A percentile compares a stretch with the other conserved stretches of the same genome.
phyloP scores from a whole-genome alignment of 2,113 vertebrate species.

The Carlito syrichta region DNA sequence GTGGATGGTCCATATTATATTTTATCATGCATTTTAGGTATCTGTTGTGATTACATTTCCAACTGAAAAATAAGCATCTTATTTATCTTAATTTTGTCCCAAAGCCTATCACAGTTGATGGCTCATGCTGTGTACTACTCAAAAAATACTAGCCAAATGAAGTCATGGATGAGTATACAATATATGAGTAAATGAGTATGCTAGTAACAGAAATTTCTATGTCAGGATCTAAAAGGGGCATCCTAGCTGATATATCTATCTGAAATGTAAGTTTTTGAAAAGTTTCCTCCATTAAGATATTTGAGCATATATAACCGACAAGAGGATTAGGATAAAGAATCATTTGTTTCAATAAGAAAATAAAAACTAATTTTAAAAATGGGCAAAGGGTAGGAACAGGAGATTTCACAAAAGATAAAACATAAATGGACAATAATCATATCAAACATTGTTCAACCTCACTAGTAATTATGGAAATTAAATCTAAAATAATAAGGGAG shows the following conservation, averaged over 20 bases:
- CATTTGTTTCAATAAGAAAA: not conserved
- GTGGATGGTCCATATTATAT: not conserved
- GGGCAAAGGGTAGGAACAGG: not conserved
- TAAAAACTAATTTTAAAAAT: not conserved
- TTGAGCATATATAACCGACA: not conserved
- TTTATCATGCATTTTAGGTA: not conserved
- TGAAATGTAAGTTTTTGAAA: not conserved
- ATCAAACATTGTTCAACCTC: not conserved
- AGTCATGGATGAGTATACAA: not conserved
- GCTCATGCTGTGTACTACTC: not conserved
- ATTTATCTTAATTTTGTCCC: not conserved
- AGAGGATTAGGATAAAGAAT: not conserved
- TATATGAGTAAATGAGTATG: not conserved
- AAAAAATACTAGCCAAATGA: not conserved
- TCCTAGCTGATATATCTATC: not conserved
- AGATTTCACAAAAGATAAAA: not conserved
- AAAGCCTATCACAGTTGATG: not conserved
- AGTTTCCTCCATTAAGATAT: not conserved
- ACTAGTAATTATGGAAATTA: not conserved
- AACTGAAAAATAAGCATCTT: not conserved
- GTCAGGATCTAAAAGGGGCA: not conserved
- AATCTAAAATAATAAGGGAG: not conserved
- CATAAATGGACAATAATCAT: not conserved
- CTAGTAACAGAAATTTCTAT: not conserved
- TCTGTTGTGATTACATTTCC: not conserved